These are phyloP conservation scores for Cyprinodon tularosa DNA, from an alignment of 2,113 vertebrate genomes.

Conservation along the genomic window DNA sequence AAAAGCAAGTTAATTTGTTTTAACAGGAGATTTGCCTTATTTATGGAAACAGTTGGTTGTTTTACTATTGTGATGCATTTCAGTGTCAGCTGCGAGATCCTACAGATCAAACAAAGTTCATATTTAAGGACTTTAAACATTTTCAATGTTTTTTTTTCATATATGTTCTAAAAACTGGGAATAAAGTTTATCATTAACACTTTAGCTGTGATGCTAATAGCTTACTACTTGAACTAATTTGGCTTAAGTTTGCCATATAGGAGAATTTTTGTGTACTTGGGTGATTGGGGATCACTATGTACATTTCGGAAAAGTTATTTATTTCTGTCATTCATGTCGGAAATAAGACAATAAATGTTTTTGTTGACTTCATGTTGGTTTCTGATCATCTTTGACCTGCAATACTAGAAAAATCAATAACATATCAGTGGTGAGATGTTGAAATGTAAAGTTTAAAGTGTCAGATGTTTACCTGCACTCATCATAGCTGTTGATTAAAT, in stretches of 20 bases:
- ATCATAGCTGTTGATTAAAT: neutral
- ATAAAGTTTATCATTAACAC: neutral
- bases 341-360: neutral
- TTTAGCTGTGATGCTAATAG: neutral
- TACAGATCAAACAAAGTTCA: too few species aligned
- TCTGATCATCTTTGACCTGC: neutral
- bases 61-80: neutral
- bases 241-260: neutral
- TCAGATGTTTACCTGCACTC: neutral
- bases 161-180: neutral
- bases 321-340: neutral
- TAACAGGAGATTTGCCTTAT: neutral
- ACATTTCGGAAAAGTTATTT: neutral
- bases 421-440: neutral
- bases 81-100: neutral
- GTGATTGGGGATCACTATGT: neutral
- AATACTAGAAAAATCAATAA: neutral
- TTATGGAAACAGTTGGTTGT: neutral
- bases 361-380: neutral
- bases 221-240: neutral
- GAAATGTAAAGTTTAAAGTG: too few species aligned
- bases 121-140: neutral
- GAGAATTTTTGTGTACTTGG: neutral
- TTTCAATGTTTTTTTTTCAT: neutral
- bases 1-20: neutral